Base-by-base conservation (phyloP, 2,888 invertebrate species). In the Perizoma affinitatum region DNA sequence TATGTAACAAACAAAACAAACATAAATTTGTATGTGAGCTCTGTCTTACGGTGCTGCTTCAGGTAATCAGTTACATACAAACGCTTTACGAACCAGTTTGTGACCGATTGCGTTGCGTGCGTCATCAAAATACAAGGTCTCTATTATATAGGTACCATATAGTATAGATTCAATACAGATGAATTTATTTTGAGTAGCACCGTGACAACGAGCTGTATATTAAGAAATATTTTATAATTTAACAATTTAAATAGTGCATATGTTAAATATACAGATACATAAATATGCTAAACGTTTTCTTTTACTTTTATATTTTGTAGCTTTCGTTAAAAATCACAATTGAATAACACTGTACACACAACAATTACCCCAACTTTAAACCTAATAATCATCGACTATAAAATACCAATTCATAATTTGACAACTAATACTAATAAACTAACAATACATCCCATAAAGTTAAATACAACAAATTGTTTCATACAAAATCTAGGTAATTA, bases 291-390 rank as follows among this genome's bases (percentile, higher is more conserved):
- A 56, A 54, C 54, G 60, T 58, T 54, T 22, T 58, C 55, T 47
- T 60, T 51, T 49, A 53, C 58, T 63, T 60, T 58, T 54, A 64
- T 60, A 54, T 60, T 66, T 63, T 66, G 68, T 65, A 63, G 58
- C 58, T 63, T 65, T 68, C 63, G 49, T 68, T 62, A 55, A 60
- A 65, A 69, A 66, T 69, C 67, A 68, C 69, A 68, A 65, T 67
- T 62, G 52, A 61, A 70, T 66, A 70, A 69, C 66, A 70, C 62
- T 67, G 66, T 67, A 71, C 65, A 69, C 43, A 61, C 59, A 68
- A 70, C 64, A 63, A 63, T 68, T 60, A 59, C 40, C 57, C 58
- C 67, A 69, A 59, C 56, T 51, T 47, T 55, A 61, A 9, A 58
- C 10, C 49, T 56, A 61, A 55, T 62, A 65, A 66, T 65, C 61